A percentile compares a stretch with the other conserved stretches of the same genome.
phyloP scores from a whole-genome alignment of 2,888 invertebrate species.

The Drosophila rubida region DNA sequence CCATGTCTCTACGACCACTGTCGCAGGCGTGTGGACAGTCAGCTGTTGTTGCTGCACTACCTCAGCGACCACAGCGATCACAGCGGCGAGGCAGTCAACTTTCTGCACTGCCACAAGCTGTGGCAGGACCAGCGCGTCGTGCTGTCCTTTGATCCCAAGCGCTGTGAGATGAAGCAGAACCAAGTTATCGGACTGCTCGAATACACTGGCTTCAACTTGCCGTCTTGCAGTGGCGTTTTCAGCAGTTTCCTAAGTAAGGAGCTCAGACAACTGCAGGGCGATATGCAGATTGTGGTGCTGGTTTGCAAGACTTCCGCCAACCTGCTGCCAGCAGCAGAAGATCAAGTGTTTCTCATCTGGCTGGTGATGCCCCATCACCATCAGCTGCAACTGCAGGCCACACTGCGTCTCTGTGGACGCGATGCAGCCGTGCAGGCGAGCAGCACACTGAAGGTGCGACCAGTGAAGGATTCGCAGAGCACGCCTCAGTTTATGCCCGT shows the following conservation, averaged over 20 bases:
- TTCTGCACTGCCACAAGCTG: constrained; percentile 29
- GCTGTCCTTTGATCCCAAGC: constrained; percentile 39
- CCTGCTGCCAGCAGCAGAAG: not conserved
- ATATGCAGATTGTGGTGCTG: constrained; percentile 60
- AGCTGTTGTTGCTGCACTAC: constrained; percentile 59
- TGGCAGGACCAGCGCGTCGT: constrained; percentile 26
- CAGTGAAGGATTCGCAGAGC: constrained; percentile 17
- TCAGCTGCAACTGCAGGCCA: constrained; percentile 37
- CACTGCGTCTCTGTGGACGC: constrained; percentile 51
- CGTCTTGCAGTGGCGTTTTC: constrained; percentile 14
- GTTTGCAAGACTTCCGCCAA: constrained; percentile 44
- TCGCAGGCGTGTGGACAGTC: constrained; percentile 46
- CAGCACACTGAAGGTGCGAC: constrained; percentile 35
- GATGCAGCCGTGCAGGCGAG: constrained; percentile 38
- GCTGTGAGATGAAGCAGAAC: constrained; percentile 36
- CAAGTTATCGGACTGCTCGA: constrained; percentile 57
- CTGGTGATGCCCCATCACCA: constrained; percentile 48
- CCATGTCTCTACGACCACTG: constrained; percentile 53
- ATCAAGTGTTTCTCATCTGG: constrained; percentile 58
- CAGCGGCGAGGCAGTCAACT: not conserved
- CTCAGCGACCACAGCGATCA: constrained; percentile 55
- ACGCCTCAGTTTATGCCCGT: constrained; percentile 26
- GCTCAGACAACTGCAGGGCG: constrained; percentile 15
- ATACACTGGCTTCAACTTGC: constrained; percentile 28
- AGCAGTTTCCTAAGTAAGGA: constrained; percentile 26